Percentiles rank a stretch among this genome's conserved stretches.
These are phyloP conservation scores for Nomada lathburiana DNA, from an alignment of 2,888 invertebrate species.

Conservation along the genomic window DNA sequence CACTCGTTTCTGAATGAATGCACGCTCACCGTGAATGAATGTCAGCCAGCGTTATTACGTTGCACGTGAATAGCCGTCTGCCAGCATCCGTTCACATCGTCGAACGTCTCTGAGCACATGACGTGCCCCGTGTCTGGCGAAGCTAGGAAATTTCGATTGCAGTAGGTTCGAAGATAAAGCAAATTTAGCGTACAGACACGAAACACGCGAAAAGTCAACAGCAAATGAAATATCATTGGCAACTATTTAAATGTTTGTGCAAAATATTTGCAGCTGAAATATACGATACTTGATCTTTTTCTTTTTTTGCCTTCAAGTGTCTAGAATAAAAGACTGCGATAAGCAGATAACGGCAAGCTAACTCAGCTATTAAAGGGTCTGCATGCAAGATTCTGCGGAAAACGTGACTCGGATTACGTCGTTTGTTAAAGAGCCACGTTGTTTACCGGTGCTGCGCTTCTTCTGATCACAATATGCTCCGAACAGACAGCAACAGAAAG, in stretches of 20 bases:
- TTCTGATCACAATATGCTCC: neutral
- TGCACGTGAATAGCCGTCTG: slow-evolving; percentile 33
- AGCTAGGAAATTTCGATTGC: no score
- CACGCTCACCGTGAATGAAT: slow-evolving; percentile 54
- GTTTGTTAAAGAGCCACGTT: neutral
- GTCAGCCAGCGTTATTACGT: slow-evolving; percentile 30
- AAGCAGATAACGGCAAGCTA: no score
- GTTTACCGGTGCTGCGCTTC: neutral
- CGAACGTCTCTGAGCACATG: slow-evolving; percentile 22
- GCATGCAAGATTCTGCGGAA: neutral
- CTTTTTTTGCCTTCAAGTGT: no score
- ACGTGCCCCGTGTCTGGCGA: neutral
- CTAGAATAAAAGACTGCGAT: no score
- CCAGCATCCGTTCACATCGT: slow-evolving; percentile 11
- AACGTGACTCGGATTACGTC: neutral
- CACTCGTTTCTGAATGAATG: slow-evolving; percentile 59
- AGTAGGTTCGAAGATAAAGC: neutral
- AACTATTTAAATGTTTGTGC: no score
- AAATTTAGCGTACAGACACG: neutral
- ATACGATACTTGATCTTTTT: no score
- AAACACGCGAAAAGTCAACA: no score
- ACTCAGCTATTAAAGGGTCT: no score
- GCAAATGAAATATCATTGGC: no score
- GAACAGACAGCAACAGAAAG: neutral
- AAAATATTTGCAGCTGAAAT: no score